Conservation (phyloP, 2,113 vertebrate genomes). For the Boleophthalmus pectinirostris region DNA sequence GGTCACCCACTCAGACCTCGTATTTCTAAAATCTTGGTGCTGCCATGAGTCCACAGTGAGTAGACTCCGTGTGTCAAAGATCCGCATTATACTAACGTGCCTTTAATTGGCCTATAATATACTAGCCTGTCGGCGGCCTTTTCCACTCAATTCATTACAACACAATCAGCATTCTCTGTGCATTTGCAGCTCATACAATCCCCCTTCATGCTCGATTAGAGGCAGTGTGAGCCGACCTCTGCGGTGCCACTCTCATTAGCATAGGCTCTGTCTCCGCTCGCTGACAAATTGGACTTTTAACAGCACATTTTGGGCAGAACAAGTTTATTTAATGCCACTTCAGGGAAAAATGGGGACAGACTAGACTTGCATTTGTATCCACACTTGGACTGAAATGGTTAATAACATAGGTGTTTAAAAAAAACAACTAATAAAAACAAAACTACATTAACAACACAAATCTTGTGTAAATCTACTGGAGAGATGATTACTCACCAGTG, state of each 20-base stretch:
- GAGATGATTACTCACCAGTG: background rate
- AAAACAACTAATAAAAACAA: background rate
- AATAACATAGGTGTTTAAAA: background rate
- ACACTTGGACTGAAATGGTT: background rate
- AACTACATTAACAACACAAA: background rate
- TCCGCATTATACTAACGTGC: constrained; percentile 81
- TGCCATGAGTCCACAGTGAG: background rate
- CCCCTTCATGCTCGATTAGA: constrained; percentile 97
- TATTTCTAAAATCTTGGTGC: constrained; percentile 6
- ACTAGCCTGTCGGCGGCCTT: constrained; percentile 92
- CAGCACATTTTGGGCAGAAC: constrained; percentile 46
- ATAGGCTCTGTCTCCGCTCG: constrained; percentile 67
- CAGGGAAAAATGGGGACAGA: constrained; percentile 18
- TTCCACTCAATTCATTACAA: constrained; percentile 99
- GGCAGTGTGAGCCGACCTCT: constrained; percentile 62
- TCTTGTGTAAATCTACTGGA: background rate
- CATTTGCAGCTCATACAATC: constrained; percentile 84
- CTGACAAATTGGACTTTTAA: constrained; percentile 64
- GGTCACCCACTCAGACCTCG: background rate
- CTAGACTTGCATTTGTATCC: background rate
- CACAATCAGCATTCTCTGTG: constrained; percentile 86
- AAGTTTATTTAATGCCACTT: constrained; percentile 22
- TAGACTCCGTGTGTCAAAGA: constrained; percentile 14
- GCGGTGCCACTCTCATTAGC: constrained; percentile 86
- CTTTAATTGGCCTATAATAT: constrained; percentile 79